Evolutionary conservation across 2,797 vertebrate genomes (phyloP), one percentile per base, ranked within the genome.

Genomic region (Myiotriccus ornatus): DNA sequence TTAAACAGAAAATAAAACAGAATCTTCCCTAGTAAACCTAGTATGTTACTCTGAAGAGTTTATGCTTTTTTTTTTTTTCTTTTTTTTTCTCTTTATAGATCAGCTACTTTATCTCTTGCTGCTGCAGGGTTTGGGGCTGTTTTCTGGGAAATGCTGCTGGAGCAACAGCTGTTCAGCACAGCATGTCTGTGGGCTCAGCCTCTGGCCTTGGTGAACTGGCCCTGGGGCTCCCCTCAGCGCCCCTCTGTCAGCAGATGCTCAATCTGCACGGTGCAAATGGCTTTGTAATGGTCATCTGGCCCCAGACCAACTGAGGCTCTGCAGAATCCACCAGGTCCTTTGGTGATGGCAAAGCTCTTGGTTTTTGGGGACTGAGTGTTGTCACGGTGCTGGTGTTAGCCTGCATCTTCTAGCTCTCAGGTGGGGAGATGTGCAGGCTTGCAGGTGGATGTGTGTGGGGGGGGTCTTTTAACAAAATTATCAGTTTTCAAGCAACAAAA

Each of bases 311-410:
- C 32, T 0, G 6, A 32, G 10, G 50, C 3, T 34, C n/a, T 46
- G 50, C 63, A 70, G 30, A 52, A 43, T 24, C n/a, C n/a, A 2
- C 15, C 9, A 23, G 30, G 62, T n/a, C 15, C 43, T 16, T 14
- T 63, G 8, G 81, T 2, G 76, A 9, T 15, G 0, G 2, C 75
- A 27, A n/a, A 73, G 41, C 64, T 69, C 64, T 44, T 28, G 64
- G 0, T 2, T n/a, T 83, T 75, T 35, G 37, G 67, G 63, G 59
- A 11, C 6, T 4, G 20, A 41, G 35, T 0, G 0, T 55, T 27
- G 0, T 1, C 12, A 2, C 0, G 4, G 12, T 24, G 41, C 39
- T 63, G 68, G 68, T 22, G 76, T 34, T 62, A 70, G 19, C 67
- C 41, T 9, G 62, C 62, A 82, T 27, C 63, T 46, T 6, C 80